These are phyloP conservation scores for Melinaea marsaeus DNA, from an alignment of 2,888 invertebrate species.

Conservation along the genomic window DNA sequence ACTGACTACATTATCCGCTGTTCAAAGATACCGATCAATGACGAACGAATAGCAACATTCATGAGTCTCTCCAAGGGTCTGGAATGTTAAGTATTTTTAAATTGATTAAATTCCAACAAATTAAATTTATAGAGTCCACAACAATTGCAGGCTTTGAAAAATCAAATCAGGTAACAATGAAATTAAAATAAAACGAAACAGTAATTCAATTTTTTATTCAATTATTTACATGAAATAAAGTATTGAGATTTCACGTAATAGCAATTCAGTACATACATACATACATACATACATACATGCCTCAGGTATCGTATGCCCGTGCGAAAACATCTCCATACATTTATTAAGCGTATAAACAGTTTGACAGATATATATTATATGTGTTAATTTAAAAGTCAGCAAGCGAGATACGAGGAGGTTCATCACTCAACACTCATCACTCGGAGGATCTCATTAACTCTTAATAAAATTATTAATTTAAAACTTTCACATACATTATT, in stretches of 20 bases:
- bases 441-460: background rate
- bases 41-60: too few relatives aligned
- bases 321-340: background rate
- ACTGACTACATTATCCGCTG: too few relatives aligned
- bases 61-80: too few relatives aligned
- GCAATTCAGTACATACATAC: slow-evolving; percentile 65
- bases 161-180: background rate
- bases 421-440: too few relatives aligned
- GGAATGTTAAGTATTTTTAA: too few relatives aligned
- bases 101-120: too few relatives aligned
- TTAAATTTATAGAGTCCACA: too few relatives aligned
- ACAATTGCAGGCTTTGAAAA: too few relatives aligned
- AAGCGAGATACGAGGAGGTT: background rate
- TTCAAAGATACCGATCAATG: too few relatives aligned
- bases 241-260: slow-evolving; percentile 63
- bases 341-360: slow-evolving; percentile 6
- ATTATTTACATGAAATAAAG: slow-evolving; percentile 71
- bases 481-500: too few relatives aligned
- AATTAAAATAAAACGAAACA: slow-evolving; percentile 32
- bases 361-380: background rate
- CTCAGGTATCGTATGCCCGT: background rate
- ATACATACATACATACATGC: slow-evolving; percentile 36
- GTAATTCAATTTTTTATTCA: slow-evolving; percentile 67
- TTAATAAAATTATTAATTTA: too few relatives aligned
- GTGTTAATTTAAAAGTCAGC: background rate